Evolutionary conservation across 1,140 invertebrate genomes (phyloP), one percentile per base, ranked within the genome.

Genomic region (Neelides sp.): DNA sequence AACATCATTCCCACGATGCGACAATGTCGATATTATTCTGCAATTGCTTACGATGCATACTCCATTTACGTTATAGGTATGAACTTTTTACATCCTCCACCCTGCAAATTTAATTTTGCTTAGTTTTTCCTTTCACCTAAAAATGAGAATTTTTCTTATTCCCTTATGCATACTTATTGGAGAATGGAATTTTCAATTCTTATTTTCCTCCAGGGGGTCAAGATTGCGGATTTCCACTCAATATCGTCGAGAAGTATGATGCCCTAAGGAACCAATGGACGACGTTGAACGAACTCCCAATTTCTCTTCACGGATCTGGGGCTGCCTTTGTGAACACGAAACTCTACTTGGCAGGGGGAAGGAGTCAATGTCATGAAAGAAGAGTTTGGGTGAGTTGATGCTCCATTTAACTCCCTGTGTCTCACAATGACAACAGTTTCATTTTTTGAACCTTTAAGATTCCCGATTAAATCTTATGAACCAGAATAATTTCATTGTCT

Each of bases 1-100:
- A 49, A 35, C 3, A 54, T 65, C 22, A 60, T 65, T 39, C 63
- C 64, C 10, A 58, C 64, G 1, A 63, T 64, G 62, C 52, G 55
- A 22, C 55, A 61, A 34, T 51, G 57, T 4, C 50, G 64, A 17
- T 58, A 54, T 28, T 65, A 63, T 55, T 49, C 62, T 22, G 64
- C 64, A 19, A 52, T 62, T 8, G 56, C 61, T 30, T 44, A 23
- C 28, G 48, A 51, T 34, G 57, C 59, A 27, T 57, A 64, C 45
- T 50, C 52, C 22, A 41, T 63, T 12, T 64, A 58, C 36, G 58
- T 64, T 27, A 52, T 62, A 12, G 62, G 62, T 61, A 50, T 28
- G 44, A 17, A 13, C 12, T 19, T 19, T n/a, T n/a, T n/a, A n/a
- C n/a, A n/a, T n/a, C n/a, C n/a, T n/a, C n/a, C n/a, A n/a, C n/a